Evolutionary conservation across 2,888 invertebrate genomes (phyloP).

Genomic region (Dasysyrphus albostriatus): DNA sequence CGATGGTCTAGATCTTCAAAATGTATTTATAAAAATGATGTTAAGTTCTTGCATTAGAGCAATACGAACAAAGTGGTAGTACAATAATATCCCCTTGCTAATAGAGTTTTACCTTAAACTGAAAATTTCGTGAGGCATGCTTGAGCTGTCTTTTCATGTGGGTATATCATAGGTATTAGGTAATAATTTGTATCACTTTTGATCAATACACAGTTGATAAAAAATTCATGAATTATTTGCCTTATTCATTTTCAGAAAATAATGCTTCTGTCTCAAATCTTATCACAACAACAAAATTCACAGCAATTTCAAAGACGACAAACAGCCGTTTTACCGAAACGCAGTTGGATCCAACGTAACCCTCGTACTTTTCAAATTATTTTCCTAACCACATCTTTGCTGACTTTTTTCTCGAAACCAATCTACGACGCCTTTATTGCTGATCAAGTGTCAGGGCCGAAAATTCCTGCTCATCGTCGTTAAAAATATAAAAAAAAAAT

Average conservation of each 20-base stretch:
- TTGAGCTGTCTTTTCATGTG: too few species aligned
- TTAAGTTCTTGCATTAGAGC: too few species aligned
- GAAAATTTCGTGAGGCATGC: too few species aligned
- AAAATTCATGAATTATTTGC: neutral
- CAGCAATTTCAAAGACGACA: constrained; percentile 78
- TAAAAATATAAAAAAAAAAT: constrained; percentile 71
- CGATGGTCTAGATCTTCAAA: too few species aligned
- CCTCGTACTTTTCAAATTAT: constrained; percentile 86
- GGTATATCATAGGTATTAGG: too few species aligned
- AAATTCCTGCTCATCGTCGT: constrained; percentile 79
- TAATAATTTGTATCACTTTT: too few species aligned
- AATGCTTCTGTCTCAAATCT: constrained; percentile 58
- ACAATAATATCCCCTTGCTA: too few species aligned
- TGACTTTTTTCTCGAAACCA: constrained; percentile 89
- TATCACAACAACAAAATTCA: constrained; percentile 66
- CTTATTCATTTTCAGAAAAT: constrained; percentile 53
- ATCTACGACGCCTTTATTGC: constrained; percentile 88
- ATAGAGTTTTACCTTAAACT: too few species aligned
- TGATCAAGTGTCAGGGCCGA: constrained; percentile 81
- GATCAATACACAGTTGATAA: too few species aligned
- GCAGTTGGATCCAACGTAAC: constrained; percentile 86
- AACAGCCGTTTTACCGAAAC: constrained; percentile 83
- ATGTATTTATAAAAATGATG: too few species aligned
- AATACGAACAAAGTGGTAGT: too few species aligned
- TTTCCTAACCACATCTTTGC: constrained; percentile 84